Evolutionary conservation across 1,140 invertebrate species (phyloP).

Genomic region (Epicauta chinensis): DNA sequence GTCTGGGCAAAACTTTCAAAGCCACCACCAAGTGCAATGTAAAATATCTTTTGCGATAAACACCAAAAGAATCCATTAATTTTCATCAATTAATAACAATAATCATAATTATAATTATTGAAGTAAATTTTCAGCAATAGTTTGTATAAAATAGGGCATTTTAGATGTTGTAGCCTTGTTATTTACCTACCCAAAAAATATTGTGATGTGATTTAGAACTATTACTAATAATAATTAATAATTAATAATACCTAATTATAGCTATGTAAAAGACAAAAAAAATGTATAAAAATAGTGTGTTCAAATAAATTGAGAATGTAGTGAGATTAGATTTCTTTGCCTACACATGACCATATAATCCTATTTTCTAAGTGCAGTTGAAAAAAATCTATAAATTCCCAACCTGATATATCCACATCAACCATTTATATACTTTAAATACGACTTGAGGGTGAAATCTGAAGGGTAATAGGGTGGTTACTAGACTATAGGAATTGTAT

Average conservation of each 20-base stretch:
- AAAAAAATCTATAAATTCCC: too few relatives aligned
- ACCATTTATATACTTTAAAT: too few relatives aligned
- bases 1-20: too few relatives aligned
- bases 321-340: too few relatives aligned
- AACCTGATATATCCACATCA: too few relatives aligned
- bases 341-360: too few relatives aligned
- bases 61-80: background rate
- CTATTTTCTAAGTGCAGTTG: too few relatives aligned
- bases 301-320: conserved; percentile 2
- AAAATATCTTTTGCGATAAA: background rate
- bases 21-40: too few relatives aligned
- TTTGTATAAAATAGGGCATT: conserved; percentile 4
- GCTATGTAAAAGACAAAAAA: conserved; percentile 6
- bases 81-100: too few relatives aligned
- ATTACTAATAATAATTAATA: conserved; percentile 1
- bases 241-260: too few relatives aligned
- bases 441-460: conserved; percentile 30
- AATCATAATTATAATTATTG: too few relatives aligned
- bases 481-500: too few relatives aligned
- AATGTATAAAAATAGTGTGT: conserved; percentile 24
- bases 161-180: conserved; percentile 12
- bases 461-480: background rate
- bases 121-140: conserved; percentile 7
- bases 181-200: conserved; percentile 15
- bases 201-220: conserved; percentile 36